Evolutionary conservation across 2,113 vertebrate species (phyloP).

Genomic region (Aptenodytes patagonicus): DNA sequence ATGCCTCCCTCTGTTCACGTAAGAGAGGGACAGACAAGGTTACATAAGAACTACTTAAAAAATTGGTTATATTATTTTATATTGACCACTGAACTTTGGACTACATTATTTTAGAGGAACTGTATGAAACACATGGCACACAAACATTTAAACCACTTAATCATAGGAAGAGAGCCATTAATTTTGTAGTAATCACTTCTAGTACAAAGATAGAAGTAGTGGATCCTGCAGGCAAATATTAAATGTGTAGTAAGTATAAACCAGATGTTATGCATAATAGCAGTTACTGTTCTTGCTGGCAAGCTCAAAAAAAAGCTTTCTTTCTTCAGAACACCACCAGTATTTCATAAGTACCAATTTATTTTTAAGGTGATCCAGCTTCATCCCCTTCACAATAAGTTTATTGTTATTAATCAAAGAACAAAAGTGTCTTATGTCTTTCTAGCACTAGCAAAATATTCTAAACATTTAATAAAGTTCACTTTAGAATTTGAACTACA

Average conservation of each 20-base stretch:
- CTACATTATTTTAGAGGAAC: neutral
- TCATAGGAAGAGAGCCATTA: neutral
- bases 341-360: neutral
- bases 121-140: neutral
- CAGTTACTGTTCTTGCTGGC: neutral
- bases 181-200: neutral
- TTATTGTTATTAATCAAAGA: neutral
- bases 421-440: neutral
- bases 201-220: neutral
- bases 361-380: neutral
- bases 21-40: constrained; percentile 1
- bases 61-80: neutral
- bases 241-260: neutral
- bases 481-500: neutral
- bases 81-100: neutral
- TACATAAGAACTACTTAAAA: neutral
- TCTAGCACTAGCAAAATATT: neutral
- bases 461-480: neutral
- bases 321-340: neutral
- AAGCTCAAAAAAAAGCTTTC: neutral
- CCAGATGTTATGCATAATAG: neutral
- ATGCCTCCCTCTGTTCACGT: constrained; percentile 87
- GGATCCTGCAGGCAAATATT: neutral
- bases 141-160: neutral
- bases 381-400: neutral